Base-by-base conservation (phyloP, 2,888 invertebrate genomes). In the Philereme vetulata region DNA sequence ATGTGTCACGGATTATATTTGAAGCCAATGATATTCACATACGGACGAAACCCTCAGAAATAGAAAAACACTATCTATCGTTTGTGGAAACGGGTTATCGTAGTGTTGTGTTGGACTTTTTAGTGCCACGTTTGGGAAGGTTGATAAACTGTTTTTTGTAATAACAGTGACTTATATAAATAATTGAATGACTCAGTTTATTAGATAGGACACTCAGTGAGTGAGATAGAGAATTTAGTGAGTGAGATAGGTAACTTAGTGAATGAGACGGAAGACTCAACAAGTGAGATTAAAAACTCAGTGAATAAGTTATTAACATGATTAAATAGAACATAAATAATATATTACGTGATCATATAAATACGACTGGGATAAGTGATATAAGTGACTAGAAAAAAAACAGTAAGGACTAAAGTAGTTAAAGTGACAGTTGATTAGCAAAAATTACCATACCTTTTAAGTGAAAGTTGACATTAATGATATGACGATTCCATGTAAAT, bases 1-100 rank as follows among this genome's bases (percentile, higher is more conserved):
- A 84, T 86, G 86, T 75, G 82, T 89, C 70, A 84, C 86, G 76
- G 90, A 90, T 77, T 89, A 90, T 72, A 90, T 91, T 42, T 67
- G 56, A 69, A 65, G 61, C 58, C 46, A 45, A 52, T 36, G 43
- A 51, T 49, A 49, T 40, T 52, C 9, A 33, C 11, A 45, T 8
- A 9, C 35, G 32, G 36, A 4, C n/a, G 3, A 33, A 44, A 34
- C 2, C 46, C 6, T 7, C 21, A 48, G 10, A 36, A 7, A 32
- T n/a, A 10, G 7, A 48, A 52, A 33, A 59, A 45, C 49, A 59
- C 21, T 49, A 47, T 57, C 49, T 11, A 50, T 36, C 33, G 6
- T 54, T 40, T 46, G 38, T 54, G 10, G 44, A 34, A 11, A 48
- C 4, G 11, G 21, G 21, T 21, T 44, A 34, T 42, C 36, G 46